Conservation (phyloP, 2,797 vertebrate genomes). For the Acridotheres tristis region DNA sequence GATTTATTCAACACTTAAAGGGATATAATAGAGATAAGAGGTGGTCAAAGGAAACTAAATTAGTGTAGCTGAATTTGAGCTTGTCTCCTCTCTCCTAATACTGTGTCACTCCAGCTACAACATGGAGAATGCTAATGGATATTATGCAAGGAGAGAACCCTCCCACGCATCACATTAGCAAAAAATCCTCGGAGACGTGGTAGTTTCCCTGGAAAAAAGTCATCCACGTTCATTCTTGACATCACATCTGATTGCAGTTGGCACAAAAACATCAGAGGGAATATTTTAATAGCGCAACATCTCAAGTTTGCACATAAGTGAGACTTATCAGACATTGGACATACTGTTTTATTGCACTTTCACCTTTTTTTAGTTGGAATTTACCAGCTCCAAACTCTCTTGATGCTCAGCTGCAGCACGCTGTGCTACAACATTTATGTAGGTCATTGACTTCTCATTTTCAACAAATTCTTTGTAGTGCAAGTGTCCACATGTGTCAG, state of each 20-base stretch:
- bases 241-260: background rate
- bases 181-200: background rate
- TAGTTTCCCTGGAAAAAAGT: background rate
- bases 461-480: background rate
- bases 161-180: background rate
- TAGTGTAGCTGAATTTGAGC: background rate
- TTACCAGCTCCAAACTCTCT: background rate
- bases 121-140: background rate
- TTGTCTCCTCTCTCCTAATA: background rate
- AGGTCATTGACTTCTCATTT: background rate
- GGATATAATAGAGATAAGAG: background rate
- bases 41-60: slow-evolving; percentile 17
- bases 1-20: slow-evolving; percentile 3
- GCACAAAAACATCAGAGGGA: slow-evolving; percentile 21
- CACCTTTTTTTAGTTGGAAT: background rate
- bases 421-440: background rate
- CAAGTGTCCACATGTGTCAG: background rate
- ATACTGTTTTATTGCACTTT: background rate
- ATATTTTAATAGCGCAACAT: background rate
- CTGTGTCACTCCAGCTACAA: background rate
- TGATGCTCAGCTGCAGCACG: background rate
- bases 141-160: slow-evolving; percentile 45
- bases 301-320: background rate
- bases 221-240: background rate
- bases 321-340: background rate